Conservation (phyloP, 2,113 vertebrate species). For the Melanerpes aurifrons region DNA sequence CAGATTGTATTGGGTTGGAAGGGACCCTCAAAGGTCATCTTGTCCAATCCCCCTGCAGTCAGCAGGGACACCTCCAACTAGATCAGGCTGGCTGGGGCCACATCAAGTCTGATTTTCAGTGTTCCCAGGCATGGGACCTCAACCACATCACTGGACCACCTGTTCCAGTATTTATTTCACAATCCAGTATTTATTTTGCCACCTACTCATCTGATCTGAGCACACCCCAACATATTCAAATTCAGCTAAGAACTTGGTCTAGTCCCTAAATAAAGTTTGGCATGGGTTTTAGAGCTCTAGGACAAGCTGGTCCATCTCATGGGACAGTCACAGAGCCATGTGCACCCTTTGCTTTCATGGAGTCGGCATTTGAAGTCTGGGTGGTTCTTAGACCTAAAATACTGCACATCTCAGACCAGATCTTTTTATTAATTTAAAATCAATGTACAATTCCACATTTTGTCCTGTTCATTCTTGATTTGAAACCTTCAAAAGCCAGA, state of each 20-base stretch:
- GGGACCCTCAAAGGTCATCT: no score
- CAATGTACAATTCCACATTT: background rate
- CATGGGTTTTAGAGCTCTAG: background rate
- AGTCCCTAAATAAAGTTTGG: background rate
- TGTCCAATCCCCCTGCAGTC: no score
- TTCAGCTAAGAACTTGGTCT: background rate
- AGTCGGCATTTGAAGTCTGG: background rate
- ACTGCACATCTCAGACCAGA: background rate
- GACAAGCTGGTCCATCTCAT: background rate
- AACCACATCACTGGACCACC: no score
- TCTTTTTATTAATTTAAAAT: background rate
- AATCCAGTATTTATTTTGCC: no score
- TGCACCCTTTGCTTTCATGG: background rate
- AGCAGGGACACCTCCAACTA: no score
- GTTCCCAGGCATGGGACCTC: no score
- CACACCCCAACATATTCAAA: background rate
- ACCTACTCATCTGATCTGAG: background rate
- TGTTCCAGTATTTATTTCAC: no score
- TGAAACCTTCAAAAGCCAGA: background rate
- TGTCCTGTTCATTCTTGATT: background rate
- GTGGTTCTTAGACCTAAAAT: background rate
- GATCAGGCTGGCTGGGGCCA: no score
- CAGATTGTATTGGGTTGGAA: no score
- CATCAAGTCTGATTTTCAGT: no score
- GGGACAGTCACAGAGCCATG: background rate